Evolutionary conservation across 2,888 invertebrate species (phyloP).

Genomic region (Ophion ventricosus): DNA sequence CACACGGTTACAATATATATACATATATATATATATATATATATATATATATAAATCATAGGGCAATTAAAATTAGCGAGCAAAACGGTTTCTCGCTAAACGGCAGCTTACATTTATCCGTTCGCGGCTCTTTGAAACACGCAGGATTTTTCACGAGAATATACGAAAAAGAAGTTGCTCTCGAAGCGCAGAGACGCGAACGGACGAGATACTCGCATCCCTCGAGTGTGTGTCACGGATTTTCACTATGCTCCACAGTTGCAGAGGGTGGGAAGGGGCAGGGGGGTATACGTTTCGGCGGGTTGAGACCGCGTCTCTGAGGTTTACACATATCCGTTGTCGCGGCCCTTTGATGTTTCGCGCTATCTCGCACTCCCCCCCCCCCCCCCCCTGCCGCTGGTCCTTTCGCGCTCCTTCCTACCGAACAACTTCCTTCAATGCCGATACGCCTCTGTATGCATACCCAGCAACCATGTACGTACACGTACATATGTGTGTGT

Average conservation of each 20-base stretch:
- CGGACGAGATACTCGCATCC: constrained; percentile 34
- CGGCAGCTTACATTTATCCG: constrained; percentile 82
- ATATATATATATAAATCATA: constrained; percentile 77
- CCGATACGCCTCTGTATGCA: constrained; percentile 4
- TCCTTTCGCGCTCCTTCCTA: constrained; percentile 41
- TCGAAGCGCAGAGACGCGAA: constrained; percentile 10
- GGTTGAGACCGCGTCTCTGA: constrained; percentile 56
- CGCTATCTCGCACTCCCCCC: constrained; percentile 68
- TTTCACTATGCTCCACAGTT: constrained; percentile 26
- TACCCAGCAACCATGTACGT: neutral
- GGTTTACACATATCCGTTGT: constrained; percentile 82
- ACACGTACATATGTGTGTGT: constrained; percentile 6
- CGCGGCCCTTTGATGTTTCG: constrained; percentile 80
- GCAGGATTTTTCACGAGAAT: constrained; percentile 75
- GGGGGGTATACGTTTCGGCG: constrained; percentile 25
- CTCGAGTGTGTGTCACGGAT: constrained; percentile 49
- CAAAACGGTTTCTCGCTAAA: constrained; percentile 79
- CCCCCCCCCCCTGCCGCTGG: constrained; percentile 33
- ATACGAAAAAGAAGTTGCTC: constrained; percentile 17
- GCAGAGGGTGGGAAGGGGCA: neutral
- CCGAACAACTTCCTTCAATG: constrained; percentile 54
- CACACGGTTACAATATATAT: too few relatives aligned
- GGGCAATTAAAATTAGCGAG: constrained; percentile 82
- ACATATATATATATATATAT: too few relatives aligned
- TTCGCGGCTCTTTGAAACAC: constrained; percentile 81